Evolutionary conservation across 2,888 invertebrate genomes (phyloP).

Genomic region (Ganaspis brasiliensis): DNA sequence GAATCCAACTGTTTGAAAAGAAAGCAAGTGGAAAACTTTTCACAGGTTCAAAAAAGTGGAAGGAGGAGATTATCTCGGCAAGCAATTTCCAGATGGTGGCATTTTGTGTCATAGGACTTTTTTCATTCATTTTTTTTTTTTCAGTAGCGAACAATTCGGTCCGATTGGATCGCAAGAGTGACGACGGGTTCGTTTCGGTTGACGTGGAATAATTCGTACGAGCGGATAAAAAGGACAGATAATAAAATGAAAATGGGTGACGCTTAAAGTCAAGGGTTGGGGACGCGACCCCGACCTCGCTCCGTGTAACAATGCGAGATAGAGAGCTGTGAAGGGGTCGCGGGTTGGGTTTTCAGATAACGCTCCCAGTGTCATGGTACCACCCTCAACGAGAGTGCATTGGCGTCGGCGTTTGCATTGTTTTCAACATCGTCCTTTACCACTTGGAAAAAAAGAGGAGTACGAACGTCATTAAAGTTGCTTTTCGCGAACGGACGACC

Average conservation of each 20-base stretch:
- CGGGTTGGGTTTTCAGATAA: conserved; percentile 74
- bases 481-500: conserved; percentile 50
- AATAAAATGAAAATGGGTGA: conserved; percentile 76
- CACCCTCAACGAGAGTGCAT: conserved; percentile 64
- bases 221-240: conserved; percentile 72
- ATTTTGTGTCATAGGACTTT: conserved; percentile 18
- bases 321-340: conserved; percentile 64
- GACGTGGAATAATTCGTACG: conserved; percentile 62
- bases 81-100: conserved; percentile 39
- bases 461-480: conserved; percentile 57
- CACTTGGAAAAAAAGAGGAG: conserved; percentile 19
- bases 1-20: conserved; percentile 16
- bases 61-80: conserved; percentile 22
- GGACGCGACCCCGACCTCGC: conserved; percentile 67
- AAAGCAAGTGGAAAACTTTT: conserved; percentile 22
- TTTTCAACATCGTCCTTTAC: conserved; percentile 57
- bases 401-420: conserved; percentile 70
- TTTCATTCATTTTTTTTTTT: conserved; percentile 11
- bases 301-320: conserved; percentile 71
- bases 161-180: conserved; percentile 60
- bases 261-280: conserved; percentile 73
- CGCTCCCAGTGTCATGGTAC: conserved; percentile 61
- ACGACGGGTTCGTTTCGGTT: conserved; percentile 57
- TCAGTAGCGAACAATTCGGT: conserved; percentile 36
- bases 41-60: background rate